Evolutionary conservation across 1,140 invertebrate species (phyloP), one percentile per base, ranked within the genome.

Genomic region (Cydia splendana): DNA sequence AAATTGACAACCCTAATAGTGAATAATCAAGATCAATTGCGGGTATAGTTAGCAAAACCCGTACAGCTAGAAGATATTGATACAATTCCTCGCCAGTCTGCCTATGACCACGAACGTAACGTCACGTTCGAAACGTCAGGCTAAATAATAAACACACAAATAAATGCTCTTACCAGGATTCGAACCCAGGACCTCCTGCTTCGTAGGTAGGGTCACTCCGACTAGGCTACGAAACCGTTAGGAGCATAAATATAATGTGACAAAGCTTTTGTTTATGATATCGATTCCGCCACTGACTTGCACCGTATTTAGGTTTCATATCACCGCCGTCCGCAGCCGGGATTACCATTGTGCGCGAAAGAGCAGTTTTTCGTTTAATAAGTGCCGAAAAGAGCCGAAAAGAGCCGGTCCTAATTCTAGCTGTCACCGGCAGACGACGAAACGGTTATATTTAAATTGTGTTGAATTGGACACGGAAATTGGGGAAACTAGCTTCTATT

Each of bases 291-390:
- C 24, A 1, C 6, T 71, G 38, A 9, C 67, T 45, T 71, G 67
- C 7, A 15, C 67, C 34, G 67, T 71, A 20, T 71, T 38, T 71
- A 71, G 67, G 67, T 71, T 71, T 71, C 67, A 71, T 71, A 71
- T 71, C 67, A 42, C 67, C 67, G 67, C 67, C 30, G 34, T 38
- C 34, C 67, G 15, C 51, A 53, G 76, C 71, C 80, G 80, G 79
- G 84, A 85, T 82, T 86, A 84, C 80, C 82, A 84, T 84, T 84
- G 84, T 85, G 81, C 74, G 77, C 75, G 75, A 83, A 84, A 82
- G 82, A 82, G 82, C 81, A 86, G 82, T 88, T 86, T 88, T 88
- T 88, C 82, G 84, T 88, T 87, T 87, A 87, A 88, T 87, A 87
- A 88, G 85, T 82, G 81, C 77, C 75, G 30, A 71, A 42, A 74